These are phyloP conservation scores for Lapara coniferarum DNA, from an alignment of 2,888 invertebrate genomes.

Conservation along the genomic window DNA sequence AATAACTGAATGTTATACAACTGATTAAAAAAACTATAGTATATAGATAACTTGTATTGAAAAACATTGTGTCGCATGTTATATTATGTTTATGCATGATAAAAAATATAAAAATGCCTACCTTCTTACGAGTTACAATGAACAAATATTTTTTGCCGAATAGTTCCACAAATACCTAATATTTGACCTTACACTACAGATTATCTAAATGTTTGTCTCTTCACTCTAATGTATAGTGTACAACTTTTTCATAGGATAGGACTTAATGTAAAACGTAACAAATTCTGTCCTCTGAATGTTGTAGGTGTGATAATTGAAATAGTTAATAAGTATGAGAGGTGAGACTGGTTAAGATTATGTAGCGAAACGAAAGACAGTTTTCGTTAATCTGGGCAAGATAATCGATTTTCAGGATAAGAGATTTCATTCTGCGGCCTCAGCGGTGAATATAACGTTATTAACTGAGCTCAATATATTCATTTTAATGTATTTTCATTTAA, in stretches of 20 bases:
- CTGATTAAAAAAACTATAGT: not conserved
- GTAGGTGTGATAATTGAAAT: conserved; percentile 30
- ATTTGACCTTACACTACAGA: not conserved
- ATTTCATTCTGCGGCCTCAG: too few relatives aligned
- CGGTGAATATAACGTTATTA: too few relatives aligned
- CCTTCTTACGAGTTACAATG: not conserved
- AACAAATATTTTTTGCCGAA: not conserved
- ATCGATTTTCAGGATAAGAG: too few relatives aligned
- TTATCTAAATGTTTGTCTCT: not conserved
- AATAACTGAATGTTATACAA: not conserved
- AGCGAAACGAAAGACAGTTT: conserved; percentile 28
- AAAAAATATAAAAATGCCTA: not conserved
- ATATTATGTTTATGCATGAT: conserved; percentile 3
- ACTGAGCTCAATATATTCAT: too few relatives aligned
- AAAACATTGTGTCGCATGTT: not conserved
- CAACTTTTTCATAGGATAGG: not conserved
- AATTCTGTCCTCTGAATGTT: conserved; percentile 44
- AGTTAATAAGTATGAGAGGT: conserved; percentile 46
- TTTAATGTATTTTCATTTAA: too few relatives aligned
- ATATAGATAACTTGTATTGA: not conserved
- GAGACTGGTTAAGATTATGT: conserved; percentile 50
- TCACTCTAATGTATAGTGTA: not conserved
- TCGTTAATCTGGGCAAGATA: not conserved
- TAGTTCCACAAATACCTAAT: not conserved
- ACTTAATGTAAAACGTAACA: conserved; percentile 32